These are phyloP conservation scores for Dascyllus trimaculatus DNA, from an alignment of 2,113 vertebrate genomes.

Conservation along the genomic window DNA sequence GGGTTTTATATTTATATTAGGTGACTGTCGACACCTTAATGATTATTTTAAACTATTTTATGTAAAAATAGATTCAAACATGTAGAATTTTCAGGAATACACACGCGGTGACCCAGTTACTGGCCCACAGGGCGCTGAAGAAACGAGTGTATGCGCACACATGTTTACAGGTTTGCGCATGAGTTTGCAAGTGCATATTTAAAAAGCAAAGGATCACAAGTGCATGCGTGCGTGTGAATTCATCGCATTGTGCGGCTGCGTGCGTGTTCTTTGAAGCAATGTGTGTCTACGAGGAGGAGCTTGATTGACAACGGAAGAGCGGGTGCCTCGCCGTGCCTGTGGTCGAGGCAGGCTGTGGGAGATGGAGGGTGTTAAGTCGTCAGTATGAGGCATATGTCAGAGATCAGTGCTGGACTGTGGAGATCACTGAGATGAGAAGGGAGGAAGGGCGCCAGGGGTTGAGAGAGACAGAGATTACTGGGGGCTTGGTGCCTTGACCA, in stretches of 20 bases:
- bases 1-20: background rate
- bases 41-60: too few relatives aligned
- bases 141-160: background rate
- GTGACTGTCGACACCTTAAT: too few relatives aligned
- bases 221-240: slow-evolving; percentile 27
- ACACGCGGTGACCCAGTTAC: background rate
- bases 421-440: slow-evolving; percentile 62
- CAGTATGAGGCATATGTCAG: slow-evolving; percentile 78
- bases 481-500: slow-evolving; percentile 58
- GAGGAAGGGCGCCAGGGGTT: slow-evolving; percentile 37
- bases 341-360: slow-evolving; percentile 60
- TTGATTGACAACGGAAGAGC: slow-evolving; percentile 64
- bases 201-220: slow-evolving; percentile 34
- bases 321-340: slow-evolving; percentile 52
- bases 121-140: background rate
- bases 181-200: slow-evolving; percentile 8
- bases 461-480: slow-evolving; percentile 62
- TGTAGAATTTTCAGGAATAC: background rate
- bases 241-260: slow-evolving; percentile 26
- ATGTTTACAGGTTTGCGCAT: slow-evolving; percentile 19
- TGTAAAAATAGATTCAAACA: too few relatives aligned
- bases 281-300: background rate
- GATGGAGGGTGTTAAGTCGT: slow-evolving; percentile 74
- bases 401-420: slow-evolving; percentile 67
- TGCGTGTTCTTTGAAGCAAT: slow-evolving; percentile 41